Conservation (phyloP, 2,113 vertebrate species). For the Onychorhynchus coronatus region DNA sequence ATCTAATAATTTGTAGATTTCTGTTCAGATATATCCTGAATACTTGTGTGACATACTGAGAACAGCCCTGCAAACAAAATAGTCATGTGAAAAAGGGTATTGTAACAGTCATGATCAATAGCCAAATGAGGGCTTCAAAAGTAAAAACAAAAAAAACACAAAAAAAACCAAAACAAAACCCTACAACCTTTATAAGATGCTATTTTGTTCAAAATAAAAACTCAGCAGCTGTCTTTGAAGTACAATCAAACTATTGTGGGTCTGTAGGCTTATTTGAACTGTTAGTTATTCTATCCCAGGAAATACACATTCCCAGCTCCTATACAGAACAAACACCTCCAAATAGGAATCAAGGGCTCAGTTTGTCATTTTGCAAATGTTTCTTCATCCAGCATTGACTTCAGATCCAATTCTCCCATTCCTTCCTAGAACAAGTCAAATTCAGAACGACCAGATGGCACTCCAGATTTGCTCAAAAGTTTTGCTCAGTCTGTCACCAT, state of each 20-base stretch:
- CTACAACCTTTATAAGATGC: neutral
- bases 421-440: constrained; percentile 57
- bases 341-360: neutral
- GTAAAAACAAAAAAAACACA: neutral
- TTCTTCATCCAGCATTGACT: neutral
- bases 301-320: neutral
- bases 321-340: neutral
- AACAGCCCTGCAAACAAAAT: neutral
- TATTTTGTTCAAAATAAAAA: neutral
- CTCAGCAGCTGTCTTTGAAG: neutral
- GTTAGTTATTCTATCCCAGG: neutral
- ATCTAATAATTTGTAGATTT: neutral
- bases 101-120: neutral
- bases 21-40: neutral
- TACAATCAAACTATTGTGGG: neutral
- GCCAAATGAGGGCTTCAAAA: neutral
- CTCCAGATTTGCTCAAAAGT: neutral
- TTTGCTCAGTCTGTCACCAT: constrained; percentile 7
- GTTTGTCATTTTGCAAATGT: neutral
- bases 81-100: neutral
- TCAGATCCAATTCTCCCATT: constrained; percentile 8
- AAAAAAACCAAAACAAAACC: no score
- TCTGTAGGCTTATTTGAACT: neutral
- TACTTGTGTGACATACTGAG: neutral
- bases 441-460: constrained; percentile 79